phyloP scores from a whole-genome alignment of 2,797 vertebrate species.

The Ammospiza maritima region DNA sequence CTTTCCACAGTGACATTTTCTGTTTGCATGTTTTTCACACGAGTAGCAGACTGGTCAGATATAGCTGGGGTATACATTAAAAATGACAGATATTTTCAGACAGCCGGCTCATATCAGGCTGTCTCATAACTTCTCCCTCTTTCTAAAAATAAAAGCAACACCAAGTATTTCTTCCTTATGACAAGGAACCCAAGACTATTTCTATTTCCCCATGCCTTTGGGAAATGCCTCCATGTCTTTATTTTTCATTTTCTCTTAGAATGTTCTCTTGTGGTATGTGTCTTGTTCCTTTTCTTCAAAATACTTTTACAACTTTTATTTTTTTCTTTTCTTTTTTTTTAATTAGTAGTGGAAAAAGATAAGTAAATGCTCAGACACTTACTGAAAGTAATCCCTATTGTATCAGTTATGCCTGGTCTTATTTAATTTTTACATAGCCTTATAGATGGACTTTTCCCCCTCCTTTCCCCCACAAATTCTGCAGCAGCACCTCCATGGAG shows the following conservation, averaged over 20 bases:
- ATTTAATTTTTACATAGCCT: background rate
- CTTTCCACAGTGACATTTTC: background rate
- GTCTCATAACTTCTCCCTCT: slow-evolving; percentile 42
- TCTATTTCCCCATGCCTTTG: slow-evolving; percentile 43
- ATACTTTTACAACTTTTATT: background rate
- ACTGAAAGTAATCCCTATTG: background rate
- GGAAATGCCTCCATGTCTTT: slow-evolving; percentile 22
- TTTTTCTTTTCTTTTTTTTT: background rate
- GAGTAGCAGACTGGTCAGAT: slow-evolving; percentile 15
- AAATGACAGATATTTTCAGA: slow-evolving; percentile 56
- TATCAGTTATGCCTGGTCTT: background rate
- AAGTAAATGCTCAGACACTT: background rate
- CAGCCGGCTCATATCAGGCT: slow-evolving; percentile 5
- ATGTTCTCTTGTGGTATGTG: background rate
- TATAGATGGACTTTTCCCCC: background rate
- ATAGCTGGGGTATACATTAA: slow-evolving; percentile 11
- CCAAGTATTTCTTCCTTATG: slow-evolving; percentile 44
- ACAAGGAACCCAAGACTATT: slow-evolving; percentile 48
- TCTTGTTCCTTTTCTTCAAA: background rate
- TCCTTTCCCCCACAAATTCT: background rate
- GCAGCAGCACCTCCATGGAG: background rate
- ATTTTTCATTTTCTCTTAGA: slow-evolving; percentile 22
- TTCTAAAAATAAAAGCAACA: slow-evolving; percentile 65
- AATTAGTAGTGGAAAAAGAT: background rate
- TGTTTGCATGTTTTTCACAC: background rate